phyloP scores from a whole-genome alignment of 1,140 invertebrate genomes.

The Palaemon carinicauda region DNA sequence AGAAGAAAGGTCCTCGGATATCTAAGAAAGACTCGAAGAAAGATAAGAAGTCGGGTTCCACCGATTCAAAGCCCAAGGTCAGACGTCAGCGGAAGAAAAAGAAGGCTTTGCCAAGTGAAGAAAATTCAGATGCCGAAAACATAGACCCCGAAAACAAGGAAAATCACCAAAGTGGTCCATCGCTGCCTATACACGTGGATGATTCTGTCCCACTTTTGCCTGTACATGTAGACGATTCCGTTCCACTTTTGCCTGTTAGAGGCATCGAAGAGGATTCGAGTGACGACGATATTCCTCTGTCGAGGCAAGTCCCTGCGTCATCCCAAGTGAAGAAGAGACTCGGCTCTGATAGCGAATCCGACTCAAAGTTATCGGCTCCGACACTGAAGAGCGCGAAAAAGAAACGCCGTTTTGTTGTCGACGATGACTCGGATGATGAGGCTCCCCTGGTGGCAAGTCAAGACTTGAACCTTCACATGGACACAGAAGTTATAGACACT shows the following conservation, averaged over 20 bases:
- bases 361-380: neutral
- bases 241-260: neutral
- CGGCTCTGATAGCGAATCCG: neutral
- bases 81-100: neutral
- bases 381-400: slow-evolving; percentile 3
- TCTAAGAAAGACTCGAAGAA: neutral
- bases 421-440: slow-evolving; percentile 13
- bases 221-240: neutral
- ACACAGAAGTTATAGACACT: slow-evolving; percentile 3
- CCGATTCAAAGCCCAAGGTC: neutral
- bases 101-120: neutral
- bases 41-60: neutral
- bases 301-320: neutral
- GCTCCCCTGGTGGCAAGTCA: neutral
- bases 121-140: neutral
- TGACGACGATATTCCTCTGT: slow-evolving; percentile 26
- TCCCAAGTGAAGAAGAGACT: slow-evolving; percentile 14
- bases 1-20: neutral
- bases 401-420: slow-evolving; percentile 9
- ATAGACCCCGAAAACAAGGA: neutral
- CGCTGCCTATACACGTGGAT: neutral
- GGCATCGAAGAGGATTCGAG: neutral
- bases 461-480: neutral
- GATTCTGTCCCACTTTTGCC: neutral
- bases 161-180: neutral